Evolutionary conservation across 2,113 vertebrate species (phyloP).

Genomic region (Cariama cristata): DNA sequence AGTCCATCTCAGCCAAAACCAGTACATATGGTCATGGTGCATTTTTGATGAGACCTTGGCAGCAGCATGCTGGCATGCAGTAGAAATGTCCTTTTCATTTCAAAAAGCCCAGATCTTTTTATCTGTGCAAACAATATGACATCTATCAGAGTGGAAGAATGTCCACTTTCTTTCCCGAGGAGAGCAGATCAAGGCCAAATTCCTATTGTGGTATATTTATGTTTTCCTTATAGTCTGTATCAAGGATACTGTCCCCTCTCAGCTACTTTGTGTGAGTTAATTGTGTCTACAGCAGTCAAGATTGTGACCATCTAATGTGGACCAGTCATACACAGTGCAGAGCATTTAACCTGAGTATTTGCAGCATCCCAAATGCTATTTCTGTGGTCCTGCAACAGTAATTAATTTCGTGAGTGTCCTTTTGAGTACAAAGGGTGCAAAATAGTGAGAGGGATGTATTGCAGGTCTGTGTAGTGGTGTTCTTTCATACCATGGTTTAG

Average conservation of each 20-base stretch:
- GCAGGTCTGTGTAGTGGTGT: background rate
- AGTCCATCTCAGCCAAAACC: no score
- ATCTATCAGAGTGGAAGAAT: background rate
- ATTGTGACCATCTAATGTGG: no score
- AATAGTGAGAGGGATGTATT: background rate
- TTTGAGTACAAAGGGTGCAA: background rate
- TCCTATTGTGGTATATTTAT: background rate
- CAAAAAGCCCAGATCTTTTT: background rate
- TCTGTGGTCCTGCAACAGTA: background rate
- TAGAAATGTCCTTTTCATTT: background rate
- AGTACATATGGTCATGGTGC: slow-evolving; percentile 11
- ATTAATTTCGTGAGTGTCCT: background rate
- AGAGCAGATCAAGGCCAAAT: background rate
- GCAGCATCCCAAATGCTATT: background rate
- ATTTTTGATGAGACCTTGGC: slow-evolving; percentile 34
- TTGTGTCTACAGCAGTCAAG: background rate
- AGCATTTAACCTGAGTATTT: background rate
- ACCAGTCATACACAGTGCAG: background rate
- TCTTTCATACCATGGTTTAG: background rate
- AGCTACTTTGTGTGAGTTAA: background rate
- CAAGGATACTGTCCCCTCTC: background rate
- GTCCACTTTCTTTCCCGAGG: background rate
- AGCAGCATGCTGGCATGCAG: background rate
- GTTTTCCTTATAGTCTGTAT: background rate
- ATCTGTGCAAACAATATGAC: background rate